Conservation (phyloP, 2,888 invertebrate species). For the Cacoxenus indagator region DNA sequence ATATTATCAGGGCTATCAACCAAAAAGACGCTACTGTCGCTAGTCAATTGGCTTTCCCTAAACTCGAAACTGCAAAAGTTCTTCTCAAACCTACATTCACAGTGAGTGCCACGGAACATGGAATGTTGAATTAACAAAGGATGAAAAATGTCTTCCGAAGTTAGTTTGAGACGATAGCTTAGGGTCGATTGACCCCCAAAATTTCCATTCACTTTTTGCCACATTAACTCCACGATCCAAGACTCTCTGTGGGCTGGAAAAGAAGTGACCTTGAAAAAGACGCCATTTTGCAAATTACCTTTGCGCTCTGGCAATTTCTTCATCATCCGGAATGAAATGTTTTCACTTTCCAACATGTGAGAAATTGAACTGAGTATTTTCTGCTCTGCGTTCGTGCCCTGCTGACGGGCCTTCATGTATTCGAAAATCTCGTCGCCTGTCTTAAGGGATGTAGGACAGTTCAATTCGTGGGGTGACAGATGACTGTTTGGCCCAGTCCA, state of each 20-base stretch:
- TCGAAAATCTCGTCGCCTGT: slow-evolving; percentile 29
- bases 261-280: too few relatives aligned
- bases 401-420: neutral
- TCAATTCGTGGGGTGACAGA: neutral
- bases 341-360: too few relatives aligned
- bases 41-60: neutral
- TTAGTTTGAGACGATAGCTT: neutral
- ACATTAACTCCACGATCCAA: slow-evolving; percentile 34
- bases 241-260: slow-evolving; percentile 17
- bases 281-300: too few relatives aligned
- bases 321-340: too few relatives aligned
- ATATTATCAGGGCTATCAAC: neutral
- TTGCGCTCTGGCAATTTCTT: too few relatives aligned
- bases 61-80: slow-evolving; percentile 37
- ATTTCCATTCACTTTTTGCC: slow-evolving; percentile 6
- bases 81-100: slow-evolving; percentile 32
- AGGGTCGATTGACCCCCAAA: neutral
- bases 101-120: slow-evolving; percentile 26
- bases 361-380: slow-evolving; percentile 1
- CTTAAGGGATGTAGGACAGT: slow-evolving; percentile 23
- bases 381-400: neutral
- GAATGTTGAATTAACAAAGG: slow-evolving; percentile 28
- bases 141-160: rapidly evolving
- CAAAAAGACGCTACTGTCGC: neutral
- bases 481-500: slow-evolving; percentile 27